Evolutionary conservation across 2,888 invertebrate species (phyloP), one percentile per base, ranked within the genome.

Genomic region (Anagyrus pseudococci): DNA sequence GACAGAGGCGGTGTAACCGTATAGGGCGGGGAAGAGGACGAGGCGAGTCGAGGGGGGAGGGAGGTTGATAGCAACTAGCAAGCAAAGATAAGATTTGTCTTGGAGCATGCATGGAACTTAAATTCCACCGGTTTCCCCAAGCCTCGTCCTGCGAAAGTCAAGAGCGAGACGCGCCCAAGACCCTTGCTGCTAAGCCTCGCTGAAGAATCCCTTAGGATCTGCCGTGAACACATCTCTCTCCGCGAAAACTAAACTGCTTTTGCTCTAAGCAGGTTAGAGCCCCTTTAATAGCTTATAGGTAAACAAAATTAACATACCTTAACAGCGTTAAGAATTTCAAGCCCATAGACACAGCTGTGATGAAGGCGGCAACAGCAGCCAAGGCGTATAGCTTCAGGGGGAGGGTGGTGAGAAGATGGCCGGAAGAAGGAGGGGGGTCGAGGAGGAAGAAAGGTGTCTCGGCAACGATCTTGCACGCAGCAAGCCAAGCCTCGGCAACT

Each of bases 281-380:
- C 74, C 77, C 80, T 79, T 79, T 80, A 81, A 79, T 79, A 80
- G 80, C 80, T 80, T 79, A 80, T 80, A 79, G 79, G 80, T 80
- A 81, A 81, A 81, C 79, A 80, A 79, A 78, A 81, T 81, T 81
- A 81, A 78, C 80, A 81, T 80, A 81, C 79, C 78, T 79, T 80
- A 81, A 81, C 80, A 79, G 76, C 74, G 78, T 81, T 81, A 79
- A 79, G 80, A 80, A 80, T 78, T 80, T 78, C 76, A 73, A 68
- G 37, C 64, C 40, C 50, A 59, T 63, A 55, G 65, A 67, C 63
- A 22, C 22, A 29, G 20, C 29, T n/a, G n/a, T n/a, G n/a, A n/a
- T n/a, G n/a, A n/a, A n/a, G n/a, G n/a, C n/a, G n/a, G n/a, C n/a
- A n/a, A n/a, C n/a, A n/a, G n/a, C n/a, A n/a, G n/a, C 25, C 15